Conservation (phyloP, 2,888 invertebrate genomes). For the Hyposoter dolosus region DNA sequence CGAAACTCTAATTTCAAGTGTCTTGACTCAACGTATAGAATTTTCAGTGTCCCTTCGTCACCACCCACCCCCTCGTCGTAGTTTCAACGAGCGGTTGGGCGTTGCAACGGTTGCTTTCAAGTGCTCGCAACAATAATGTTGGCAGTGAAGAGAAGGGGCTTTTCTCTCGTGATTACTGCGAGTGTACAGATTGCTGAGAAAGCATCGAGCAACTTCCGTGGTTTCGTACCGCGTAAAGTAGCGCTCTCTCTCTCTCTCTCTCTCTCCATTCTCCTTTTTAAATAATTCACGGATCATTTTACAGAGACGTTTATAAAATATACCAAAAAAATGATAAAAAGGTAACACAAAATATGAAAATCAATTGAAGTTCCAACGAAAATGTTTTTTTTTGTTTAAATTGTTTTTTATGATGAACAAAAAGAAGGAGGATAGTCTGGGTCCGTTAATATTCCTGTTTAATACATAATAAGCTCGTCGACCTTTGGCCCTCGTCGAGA, state of each 20-base stretch:
- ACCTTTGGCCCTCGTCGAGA: constrained; percentile 40
- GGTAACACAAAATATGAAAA: not conserved
- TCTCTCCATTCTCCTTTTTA: not conserved
- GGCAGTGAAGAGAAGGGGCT: constrained; percentile 6
- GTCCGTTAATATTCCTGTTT: not conserved
- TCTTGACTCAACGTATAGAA: constrained; percentile 40
- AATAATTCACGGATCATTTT: not conserved
- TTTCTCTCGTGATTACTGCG: constrained; percentile 20
- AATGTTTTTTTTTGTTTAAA: not conserved
- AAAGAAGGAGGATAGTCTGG: not conserved
- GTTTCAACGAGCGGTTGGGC: constrained; percentile 21
- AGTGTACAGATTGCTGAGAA: constrained; percentile 24
- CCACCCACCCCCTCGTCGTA: not conserved
- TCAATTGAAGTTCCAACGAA: not conserved
- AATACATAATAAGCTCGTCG: constrained; percentile 25
- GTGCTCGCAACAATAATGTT: constrained; percentile 47
- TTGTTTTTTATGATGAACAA: not conserved
- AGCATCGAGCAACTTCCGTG: constrained; percentile 23
- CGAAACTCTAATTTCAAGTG: constrained; percentile 57
- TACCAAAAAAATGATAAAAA: not conserved
- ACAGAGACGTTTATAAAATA: not conserved
- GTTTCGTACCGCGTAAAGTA: constrained; percentile 15
- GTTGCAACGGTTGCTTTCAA: constrained; percentile 35
- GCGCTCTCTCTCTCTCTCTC: not conserved
- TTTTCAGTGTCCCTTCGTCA: constrained; percentile 10